Evolutionary conservation across 1,140 invertebrate species (phyloP).

Genomic region (Anoplolepis gracilipes): DNA sequence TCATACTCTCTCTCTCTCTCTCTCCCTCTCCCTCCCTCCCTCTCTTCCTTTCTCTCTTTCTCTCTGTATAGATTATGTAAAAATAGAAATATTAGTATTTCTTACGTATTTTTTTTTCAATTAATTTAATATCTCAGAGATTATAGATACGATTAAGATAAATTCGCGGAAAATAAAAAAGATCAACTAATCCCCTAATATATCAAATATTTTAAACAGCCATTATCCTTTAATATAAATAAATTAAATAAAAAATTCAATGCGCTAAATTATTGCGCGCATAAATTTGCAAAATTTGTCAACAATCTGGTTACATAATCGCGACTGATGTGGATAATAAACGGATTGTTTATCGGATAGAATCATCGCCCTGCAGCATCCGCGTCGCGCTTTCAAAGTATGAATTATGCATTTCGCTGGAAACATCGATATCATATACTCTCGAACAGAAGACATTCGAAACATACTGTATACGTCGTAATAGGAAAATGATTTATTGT

Average conservation of each 20-base stretch:
- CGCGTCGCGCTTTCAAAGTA: constrained; percentile 26
- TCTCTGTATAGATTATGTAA: background rate
- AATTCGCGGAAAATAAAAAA: background rate
- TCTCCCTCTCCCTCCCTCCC: too few species aligned
- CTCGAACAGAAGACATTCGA: constrained; percentile 33
- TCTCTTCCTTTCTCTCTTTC: too few species aligned
- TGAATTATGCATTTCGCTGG: constrained; percentile 64
- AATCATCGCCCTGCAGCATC: constrained; percentile 5
- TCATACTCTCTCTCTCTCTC: too few species aligned
- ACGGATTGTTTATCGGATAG: constrained; percentile 35
- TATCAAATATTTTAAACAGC: background rate
- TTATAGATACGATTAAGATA: background rate
- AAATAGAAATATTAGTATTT: background rate
- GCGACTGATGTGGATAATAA: constrained; percentile 38
- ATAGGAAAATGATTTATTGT: constrained; percentile 58
- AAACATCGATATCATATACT: constrained; percentile 50
- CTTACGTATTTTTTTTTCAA: too few species aligned
- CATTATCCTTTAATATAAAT: background rate
- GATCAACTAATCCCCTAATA: background rate
- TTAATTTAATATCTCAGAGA: background rate
- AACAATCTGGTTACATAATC: constrained; percentile 3
- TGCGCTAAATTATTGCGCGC: too few species aligned
- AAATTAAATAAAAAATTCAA: too few species aligned
- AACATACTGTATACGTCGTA: constrained; percentile 2
- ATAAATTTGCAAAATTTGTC: constrained; percentile 28